Base-by-base conservation (phyloP, 2,888 invertebrate species). In the Ochropacha duplaris region DNA sequence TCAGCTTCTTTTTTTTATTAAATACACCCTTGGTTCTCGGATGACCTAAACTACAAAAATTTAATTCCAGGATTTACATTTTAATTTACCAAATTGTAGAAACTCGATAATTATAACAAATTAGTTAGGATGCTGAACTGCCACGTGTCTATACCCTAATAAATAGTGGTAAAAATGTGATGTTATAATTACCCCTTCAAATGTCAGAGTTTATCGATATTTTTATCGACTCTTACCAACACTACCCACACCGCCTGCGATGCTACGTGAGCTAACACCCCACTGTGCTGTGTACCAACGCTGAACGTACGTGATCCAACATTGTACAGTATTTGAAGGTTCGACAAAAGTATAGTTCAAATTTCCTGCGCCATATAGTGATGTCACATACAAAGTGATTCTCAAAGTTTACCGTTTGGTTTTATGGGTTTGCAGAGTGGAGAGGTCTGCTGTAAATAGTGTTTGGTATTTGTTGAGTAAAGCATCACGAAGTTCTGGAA, bases 231-330 rank as follows among this genome's bases (percentile, higher is more conserved):
- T 9, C n/a, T 6, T 44, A 4, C 19, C 44, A 44, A 6, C 44
- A 16, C 19, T 44, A 44, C 0, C 19, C 9, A 19, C 44, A 14
- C 44, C 44, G 44, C 44, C 19, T 44, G 44, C 44, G 44, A 44
- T 12, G 44, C 44, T 44, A 44, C 44, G 44, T 44, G 19, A 19
- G 44, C 44, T 19, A 12, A 39, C 54, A 50, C 61, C 61, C 58
- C 52, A n/a, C 36, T 57, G 58, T 44, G 44, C 44, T 44, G 16
- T 44, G 60, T 36, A 36, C 36, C 36, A 36, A n/a, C 36, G 36
- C n/a, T 52, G 54, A 26, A 56, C 50, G 60, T 58, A 73, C 75
- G 72, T 74, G 74, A 57, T 61, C 59, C 55, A 58, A 71, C 64
- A 66, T 66, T 63, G 62, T 60, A 58, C 57, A 59, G 60, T 58